These are phyloP conservation scores for Augochlorella aurata DNA, from an alignment of 2,888 invertebrate species.

Conservation along the genomic window DNA sequence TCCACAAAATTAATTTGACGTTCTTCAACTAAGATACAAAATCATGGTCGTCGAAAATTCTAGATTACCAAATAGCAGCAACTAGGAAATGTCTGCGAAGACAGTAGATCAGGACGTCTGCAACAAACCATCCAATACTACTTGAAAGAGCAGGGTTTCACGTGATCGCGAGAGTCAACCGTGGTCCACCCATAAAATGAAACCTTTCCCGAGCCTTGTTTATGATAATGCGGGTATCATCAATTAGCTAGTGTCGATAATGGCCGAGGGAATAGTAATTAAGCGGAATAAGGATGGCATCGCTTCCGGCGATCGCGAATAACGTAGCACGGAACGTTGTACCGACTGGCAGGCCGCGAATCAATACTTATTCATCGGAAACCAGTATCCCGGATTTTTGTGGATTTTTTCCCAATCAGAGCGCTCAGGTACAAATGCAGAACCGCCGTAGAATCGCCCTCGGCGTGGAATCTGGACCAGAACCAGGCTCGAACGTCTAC, in stretches of 20 bases:
- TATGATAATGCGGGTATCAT: constrained; percentile 18
- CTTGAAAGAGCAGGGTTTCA: no score
- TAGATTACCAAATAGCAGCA: no score
- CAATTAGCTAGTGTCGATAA: constrained; percentile 27
- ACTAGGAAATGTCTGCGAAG: no score
- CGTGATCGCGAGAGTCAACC: no score
- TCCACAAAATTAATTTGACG: no score
- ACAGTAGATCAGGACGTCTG: no score
- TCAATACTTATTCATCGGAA: constrained; percentile 26
- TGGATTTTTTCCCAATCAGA: constrained; percentile 13
- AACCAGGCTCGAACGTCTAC: constrained; percentile 14
- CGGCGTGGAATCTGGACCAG: constrained; percentile 15
- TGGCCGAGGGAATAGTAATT: constrained; percentile 28
- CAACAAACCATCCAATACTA: no score
- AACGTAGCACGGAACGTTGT: constrained; percentile 11
- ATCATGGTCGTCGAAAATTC: no score
- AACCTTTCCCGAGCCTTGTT: not conserved
- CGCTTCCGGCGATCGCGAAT: constrained; percentile 29
- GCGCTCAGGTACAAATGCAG: not conserved
- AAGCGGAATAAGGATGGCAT: constrained; percentile 22
- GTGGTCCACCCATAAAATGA: not conserved
- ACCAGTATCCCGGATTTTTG: constrained; percentile 37
- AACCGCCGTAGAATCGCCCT: constrained; percentile 10
- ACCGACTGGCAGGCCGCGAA: constrained; percentile 10
- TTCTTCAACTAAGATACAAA: no score